These are phyloP conservation scores for Drosophila formosana DNA, from an alignment of 2,888 invertebrate genomes.

Conservation along the genomic window DNA sequence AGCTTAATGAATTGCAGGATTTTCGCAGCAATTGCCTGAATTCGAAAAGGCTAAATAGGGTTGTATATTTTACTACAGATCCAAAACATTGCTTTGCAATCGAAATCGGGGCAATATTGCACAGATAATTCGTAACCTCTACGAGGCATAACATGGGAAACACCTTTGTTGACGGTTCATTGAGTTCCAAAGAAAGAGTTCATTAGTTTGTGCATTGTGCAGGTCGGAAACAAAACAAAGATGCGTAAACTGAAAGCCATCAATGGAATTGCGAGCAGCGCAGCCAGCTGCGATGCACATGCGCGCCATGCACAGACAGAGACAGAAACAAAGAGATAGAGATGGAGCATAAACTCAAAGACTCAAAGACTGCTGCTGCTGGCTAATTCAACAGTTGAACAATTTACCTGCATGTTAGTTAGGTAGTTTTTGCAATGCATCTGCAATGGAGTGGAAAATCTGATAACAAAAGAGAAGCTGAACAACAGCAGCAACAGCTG, in stretches of 20 bases:
- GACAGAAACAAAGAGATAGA: slow-evolving; percentile 3
- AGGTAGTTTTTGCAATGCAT: slow-evolving; percentile 24
- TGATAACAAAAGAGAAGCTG: slow-evolving; percentile 66
- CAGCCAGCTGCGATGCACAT: slow-evolving; percentile 70
- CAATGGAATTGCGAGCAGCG: slow-evolving; percentile 28
- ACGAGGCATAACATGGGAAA: not conserved
- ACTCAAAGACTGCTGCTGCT: slow-evolving; percentile 7
- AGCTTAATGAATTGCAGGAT: too few relatives aligned
- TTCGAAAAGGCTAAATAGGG: too few relatives aligned
- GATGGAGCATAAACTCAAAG: not conserved
- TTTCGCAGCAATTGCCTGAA: too few relatives aligned
- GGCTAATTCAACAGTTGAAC: slow-evolving; percentile 52
- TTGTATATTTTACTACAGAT: not conserved
- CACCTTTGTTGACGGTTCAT: slow-evolving; percentile 1
- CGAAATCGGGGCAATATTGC: not conserved
- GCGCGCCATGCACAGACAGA: slow-evolving; percentile 37
- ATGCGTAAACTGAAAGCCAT: slow-evolving; percentile 37
- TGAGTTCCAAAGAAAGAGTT: slow-evolving; percentile 6
- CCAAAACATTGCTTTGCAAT: not conserved
- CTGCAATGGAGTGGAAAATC: slow-evolving; percentile 60
- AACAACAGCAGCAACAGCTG: slow-evolving; percentile 24
- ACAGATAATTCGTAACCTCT: not conserved
- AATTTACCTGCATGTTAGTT: slow-evolving; percentile 59
- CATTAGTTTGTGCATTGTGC: slow-evolving; percentile 40
- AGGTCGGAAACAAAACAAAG: slow-evolving; percentile 58